Evolutionary conservation across 2,797 vertebrate genomes (phyloP).

Genomic region (Aselliscus stoliczkanus): DNA sequence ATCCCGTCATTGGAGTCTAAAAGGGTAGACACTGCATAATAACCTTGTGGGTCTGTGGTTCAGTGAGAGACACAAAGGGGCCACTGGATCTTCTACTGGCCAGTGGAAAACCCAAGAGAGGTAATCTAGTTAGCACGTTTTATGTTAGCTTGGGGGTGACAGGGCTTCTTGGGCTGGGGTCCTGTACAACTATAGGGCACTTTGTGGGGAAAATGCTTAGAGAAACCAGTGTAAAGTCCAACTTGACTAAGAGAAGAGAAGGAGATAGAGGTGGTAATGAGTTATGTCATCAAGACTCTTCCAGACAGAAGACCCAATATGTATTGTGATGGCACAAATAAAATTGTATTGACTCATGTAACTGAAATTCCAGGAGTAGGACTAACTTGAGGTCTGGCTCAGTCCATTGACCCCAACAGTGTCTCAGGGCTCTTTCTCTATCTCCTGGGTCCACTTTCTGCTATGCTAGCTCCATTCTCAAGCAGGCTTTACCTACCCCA

Average conservation of each 20-base stretch:
- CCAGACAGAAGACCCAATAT: not conserved
- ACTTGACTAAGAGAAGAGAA: not conserved
- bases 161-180: not conserved
- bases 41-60: not conserved
- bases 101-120: not conserved
- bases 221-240: not conserved
- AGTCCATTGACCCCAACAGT: not conserved
- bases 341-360: not conserved
- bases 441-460: not conserved
- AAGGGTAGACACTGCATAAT: not conserved
- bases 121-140: not conserved
- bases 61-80: not conserved
- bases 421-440: not conserved
- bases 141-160: not conserved
- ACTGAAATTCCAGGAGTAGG: not conserved
- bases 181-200: not conserved
- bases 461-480: not conserved
- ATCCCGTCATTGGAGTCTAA: not conserved
- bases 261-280: not conserved
- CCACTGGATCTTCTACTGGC: not conserved
- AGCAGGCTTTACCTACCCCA: not conserved
- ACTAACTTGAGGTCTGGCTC: not conserved
- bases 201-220: not conserved
- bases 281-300: not conserved
- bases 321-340: not conserved